Evolutionary conservation across 2,113 vertebrate genomes (phyloP), one percentile per base, ranked within the genome.

Genomic region (Alces alces): DNA sequence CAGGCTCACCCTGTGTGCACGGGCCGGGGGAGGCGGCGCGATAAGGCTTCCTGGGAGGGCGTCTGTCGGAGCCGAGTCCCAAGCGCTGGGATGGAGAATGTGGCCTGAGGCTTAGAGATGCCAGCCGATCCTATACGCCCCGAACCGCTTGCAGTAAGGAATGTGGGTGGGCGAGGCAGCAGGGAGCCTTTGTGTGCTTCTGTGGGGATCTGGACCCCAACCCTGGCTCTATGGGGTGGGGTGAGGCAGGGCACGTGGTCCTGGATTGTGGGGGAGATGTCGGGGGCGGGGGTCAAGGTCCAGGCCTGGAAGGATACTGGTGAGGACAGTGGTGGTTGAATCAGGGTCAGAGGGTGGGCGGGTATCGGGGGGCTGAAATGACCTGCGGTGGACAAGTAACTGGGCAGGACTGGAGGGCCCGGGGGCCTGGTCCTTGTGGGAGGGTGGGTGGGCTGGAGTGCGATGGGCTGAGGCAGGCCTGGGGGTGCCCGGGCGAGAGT

Each of bases 21-120:
- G 7, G 78, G 19, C 5, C 6, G 30, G n/a, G 27, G 10, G 11
- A 91, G 36, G 28, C 1, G 0, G 10, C 0, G 1, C 5, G 23
- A 90, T 47, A n/a, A 66, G 47, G 39, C 43, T 14, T 54, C 47
- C 33, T 6, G 16, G 89, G 50, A 58, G 36, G 15, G 30, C 1
- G 15, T 27, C 28, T 58, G 14, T 85, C 4, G 4, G 33, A 27
- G 17, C 17, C 0, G 1, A 39, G 9, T 58, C 30, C 57, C n/a
- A 11, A 73, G 82, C 61, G 3, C 64, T 86, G 16, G 57, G 45
- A 2, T 89, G 54, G 10, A 45, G 78, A 15, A 13, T 28, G 2
- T 27, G 39, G 43, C 30, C 36, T 15, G 2, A 7, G 54, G 78
- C 12, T 14, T n/a, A 57, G 61, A 39, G 93, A 21, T 23, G 50